Evolutionary conservation across 2,888 invertebrate species (phyloP), one percentile per base, ranked within the genome.

Genomic region (Eristalis tenax): DNA sequence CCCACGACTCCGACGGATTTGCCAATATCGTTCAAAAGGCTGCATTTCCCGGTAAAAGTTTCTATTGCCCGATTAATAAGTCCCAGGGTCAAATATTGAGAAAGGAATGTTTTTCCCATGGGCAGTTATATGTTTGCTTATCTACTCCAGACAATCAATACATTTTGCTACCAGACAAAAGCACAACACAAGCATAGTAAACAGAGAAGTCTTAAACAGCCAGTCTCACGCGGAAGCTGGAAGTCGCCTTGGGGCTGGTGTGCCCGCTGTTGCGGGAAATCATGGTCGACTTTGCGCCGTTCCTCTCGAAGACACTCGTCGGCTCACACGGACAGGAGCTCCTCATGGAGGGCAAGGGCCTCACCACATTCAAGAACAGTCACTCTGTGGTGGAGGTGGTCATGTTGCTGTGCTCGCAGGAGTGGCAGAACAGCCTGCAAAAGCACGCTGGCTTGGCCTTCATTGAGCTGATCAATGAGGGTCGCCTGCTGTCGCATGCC

Each of bases 381-480:
- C 98, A 97, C 68, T 99, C 99, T 0, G 99, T 99, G 0, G 99
- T 99, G 56, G 99, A 99, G 92, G 94, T 99, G 88, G 99, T 99
- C 83, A 99, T 99, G 99, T 93, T 99, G 91, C 94, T 99, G 77
- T 99, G 99, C 93, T 99, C 99, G 0, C 99, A 99, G 94, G 99
- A 99, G 94, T 99, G 99, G 99, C 99, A 99, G 94, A 99, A 99
- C 94, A 99, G 99, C 0, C 94, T 99, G 69, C 99, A 99, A 94
- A 99, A 99, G 94, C 99, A 99, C 93, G 99, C 99, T 0, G 99
- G 99, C 0, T 95, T 99, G 32, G 99, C 99, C 4, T 99, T 99
- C 94, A 99, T 99, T 90, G 99, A 99, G 93, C 95, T 99, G 64
- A 99, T 99, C 91, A 99, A 99, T 91, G 99, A 99, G 94, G 99